Evolutionary conservation across 1,140 invertebrate species (phyloP), one percentile per base, ranked within the genome.

Genomic region (Nasonia giraulti): DNA sequence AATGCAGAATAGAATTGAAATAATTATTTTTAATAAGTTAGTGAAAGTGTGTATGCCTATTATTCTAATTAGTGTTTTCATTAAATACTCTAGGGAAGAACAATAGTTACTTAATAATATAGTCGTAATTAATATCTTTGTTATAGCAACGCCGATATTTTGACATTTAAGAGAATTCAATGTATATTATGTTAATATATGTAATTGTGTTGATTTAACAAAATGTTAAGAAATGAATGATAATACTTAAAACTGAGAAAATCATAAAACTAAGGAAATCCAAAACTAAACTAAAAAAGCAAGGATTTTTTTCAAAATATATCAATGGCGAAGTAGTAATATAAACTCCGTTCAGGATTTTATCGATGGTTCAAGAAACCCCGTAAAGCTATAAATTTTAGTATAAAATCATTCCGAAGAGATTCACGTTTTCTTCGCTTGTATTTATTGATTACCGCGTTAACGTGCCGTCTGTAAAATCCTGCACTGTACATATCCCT

Each of bases 391-490:
- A 23, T 50, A 40, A 33, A 20, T 62, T 31, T n/a, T 50, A 80
- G 11, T 69, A 44, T 47, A 77, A 44, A 20, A 69, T 81, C 17
- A 77, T 81, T 81, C 33, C 40, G 40, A 81, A 85, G 44, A 37
- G 17, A 81, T 69, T 66, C 40, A 20, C 10, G 50, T 73, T 62
- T 27, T 62, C 73, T 86, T 82, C n/a, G 62, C 10, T 82, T 40
- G 7, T 82, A 86, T 40, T 82, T 74, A 86, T 78, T 82, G 14
- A 73, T 79, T 79, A 79, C 11, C n/a, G 33, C 76, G 69, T 83
- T 79, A 62, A 79, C 69, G 80, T 83, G 75, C 74, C 76, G 69
- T 82, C 80, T 82, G 33, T 86, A 82, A 85, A 85, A 86, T 86
- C 69, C 76, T 86, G 80, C 50, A 69, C 27, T 86, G 85, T 86